These are phyloP conservation scores for Sarcophaga subvicina DNA, from an alignment of 2,888 invertebrate genomes.

Conservation along the genomic window DNA sequence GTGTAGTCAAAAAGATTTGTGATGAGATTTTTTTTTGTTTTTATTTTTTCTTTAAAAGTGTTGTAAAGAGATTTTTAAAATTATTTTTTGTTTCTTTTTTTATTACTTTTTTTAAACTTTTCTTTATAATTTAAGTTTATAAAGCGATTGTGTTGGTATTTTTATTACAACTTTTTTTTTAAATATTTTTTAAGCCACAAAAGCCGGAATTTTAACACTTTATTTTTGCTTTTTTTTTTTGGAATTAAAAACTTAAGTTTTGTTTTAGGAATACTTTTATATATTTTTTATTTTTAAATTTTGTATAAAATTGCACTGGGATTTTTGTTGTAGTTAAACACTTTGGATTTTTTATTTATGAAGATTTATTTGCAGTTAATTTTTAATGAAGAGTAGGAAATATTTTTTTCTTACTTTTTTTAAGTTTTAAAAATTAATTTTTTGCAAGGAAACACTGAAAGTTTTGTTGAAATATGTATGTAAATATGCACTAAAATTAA, in stretches of 20 bases:
- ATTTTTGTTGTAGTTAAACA: slow-evolving; percentile 21
- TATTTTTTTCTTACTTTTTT: slow-evolving; percentile 18
- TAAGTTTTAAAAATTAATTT: neutral
- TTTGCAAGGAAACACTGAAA: neutral
- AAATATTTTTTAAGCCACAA: slow-evolving; percentile 18
- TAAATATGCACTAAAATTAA: slow-evolving; percentile 37
- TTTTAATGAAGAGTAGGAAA: neutral
- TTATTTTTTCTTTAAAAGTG: neutral
- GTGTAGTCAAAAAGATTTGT: slow-evolving; percentile 64
- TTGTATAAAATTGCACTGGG: slow-evolving; percentile 41
- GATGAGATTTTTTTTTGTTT: slow-evolving; percentile 16
- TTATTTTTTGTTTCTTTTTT: slow-evolving; percentile 23
- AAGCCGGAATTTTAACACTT: slow-evolving; percentile 31
- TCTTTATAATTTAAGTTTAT: slow-evolving; percentile 68
- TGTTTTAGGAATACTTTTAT: neutral
- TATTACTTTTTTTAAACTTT: neutral
- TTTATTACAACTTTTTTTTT: slow-evolving; percentile 15
- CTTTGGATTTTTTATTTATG: slow-evolving; percentile 4
- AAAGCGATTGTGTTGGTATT: slow-evolving; percentile 71
- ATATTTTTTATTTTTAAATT: slow-evolving; percentile 16
- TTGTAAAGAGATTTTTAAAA: slow-evolving; percentile 42
- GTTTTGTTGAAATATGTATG: neutral
- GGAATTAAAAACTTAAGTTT: too few species aligned
- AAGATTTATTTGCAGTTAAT: neutral
- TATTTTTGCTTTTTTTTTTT: slow-evolving; percentile 30